Conservation (phyloP, 2,888 invertebrate species). For the Timema podura region DNA sequence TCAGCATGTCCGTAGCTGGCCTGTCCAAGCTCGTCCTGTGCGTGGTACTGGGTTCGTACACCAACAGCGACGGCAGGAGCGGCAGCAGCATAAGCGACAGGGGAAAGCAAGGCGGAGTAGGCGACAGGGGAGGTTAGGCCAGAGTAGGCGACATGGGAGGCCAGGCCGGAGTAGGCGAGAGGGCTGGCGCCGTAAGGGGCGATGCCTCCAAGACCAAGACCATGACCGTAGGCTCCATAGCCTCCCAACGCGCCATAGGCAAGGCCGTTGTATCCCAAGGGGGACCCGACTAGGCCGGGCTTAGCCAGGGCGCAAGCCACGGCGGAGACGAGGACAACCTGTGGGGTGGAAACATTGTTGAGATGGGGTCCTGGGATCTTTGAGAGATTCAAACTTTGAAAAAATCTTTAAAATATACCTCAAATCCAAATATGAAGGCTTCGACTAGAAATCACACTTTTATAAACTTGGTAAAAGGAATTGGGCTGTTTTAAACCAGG, state of each 20-base stretch:
- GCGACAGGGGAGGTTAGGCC: slow-evolving; percentile 19
- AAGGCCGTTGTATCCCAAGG: slow-evolving; percentile 1
- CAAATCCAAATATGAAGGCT: too few relatives aligned
- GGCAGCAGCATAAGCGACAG: slow-evolving; percentile 18
- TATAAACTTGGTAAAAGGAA: too few relatives aligned
- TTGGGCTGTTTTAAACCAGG: too few relatives aligned
- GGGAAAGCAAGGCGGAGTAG: slow-evolving; percentile 26
- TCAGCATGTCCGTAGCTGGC: slow-evolving; percentile 36
- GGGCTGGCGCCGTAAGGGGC: background rate
- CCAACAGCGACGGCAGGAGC: slow-evolving; percentile 17
- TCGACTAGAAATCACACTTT: too few relatives aligned
- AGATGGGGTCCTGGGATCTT: too few relatives aligned
- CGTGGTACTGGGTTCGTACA: slow-evolving; percentile 32
- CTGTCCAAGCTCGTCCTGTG: slow-evolving; percentile 38
- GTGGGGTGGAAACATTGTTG: background rate
- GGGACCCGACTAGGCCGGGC: slow-evolving; percentile 34
- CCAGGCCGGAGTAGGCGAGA: slow-evolving; percentile 29
- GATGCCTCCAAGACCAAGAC: slow-evolving; percentile 14
- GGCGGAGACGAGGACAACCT: slow-evolving; percentile 48
- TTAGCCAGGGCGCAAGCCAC: slow-evolving; percentile 42
- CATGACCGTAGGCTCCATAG: background rate
- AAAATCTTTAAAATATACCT: too few relatives aligned
- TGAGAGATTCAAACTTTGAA: too few relatives aligned
- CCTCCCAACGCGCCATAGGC: slow-evolving; percentile 15
- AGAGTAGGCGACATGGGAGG: background rate